Conservation (phyloP, 2,113 vertebrate genomes). For the Tragelaphus buxtoni region DNA sequence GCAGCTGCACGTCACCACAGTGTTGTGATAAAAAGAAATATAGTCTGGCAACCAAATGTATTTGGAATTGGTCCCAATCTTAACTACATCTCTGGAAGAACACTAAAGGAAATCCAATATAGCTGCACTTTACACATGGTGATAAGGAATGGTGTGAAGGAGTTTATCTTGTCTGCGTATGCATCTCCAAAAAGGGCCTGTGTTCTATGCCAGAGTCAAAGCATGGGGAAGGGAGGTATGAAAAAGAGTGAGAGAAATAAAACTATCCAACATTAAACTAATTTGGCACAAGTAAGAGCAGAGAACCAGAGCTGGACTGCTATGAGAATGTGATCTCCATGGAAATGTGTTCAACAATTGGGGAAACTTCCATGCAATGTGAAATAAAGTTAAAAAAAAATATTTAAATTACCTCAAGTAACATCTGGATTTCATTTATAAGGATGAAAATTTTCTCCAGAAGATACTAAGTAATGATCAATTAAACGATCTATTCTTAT, state of each 20-base stretch:
- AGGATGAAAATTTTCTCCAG: neutral
- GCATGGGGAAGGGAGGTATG: fast-evolving
- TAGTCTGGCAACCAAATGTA: neutral
- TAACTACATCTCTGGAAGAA: neutral
- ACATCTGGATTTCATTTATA: neutral
- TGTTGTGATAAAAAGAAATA: neutral
- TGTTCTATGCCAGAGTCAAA: neutral
- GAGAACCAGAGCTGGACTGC: neutral
- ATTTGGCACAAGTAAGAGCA: neutral
- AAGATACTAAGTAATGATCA: neutral
- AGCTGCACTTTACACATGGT: neutral
- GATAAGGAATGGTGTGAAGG: neutral
- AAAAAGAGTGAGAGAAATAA: neutral
- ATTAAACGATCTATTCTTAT: neutral
- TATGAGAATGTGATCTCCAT: no score
- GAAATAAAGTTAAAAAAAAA: neutral
- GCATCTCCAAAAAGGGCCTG: neutral
- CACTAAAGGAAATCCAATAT: no score
- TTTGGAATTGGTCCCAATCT: neutral
- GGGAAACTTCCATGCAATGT: neutral
- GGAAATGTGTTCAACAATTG: neutral
- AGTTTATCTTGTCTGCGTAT: neutral
- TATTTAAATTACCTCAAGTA: neutral
- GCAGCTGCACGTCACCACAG: neutral
- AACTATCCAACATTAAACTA: neutral